These are phyloP conservation scores for Willowsia nigromaculata DNA, from an alignment of 2,888 invertebrate genomes.

Conservation along the genomic window DNA sequence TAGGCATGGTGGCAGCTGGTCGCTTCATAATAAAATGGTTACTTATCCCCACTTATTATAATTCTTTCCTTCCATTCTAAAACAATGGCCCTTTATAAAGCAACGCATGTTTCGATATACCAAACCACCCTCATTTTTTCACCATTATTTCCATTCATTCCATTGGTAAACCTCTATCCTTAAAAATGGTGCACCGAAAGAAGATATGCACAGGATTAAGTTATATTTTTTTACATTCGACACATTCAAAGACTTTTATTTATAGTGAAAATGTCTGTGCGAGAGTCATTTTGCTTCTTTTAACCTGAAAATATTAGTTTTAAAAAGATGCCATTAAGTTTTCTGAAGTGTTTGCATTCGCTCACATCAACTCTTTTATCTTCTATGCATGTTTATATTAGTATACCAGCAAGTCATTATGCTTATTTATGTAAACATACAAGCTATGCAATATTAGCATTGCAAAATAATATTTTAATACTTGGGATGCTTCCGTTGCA, in stretches of 20 bases:
- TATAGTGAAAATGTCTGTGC: background rate
- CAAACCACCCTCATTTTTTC: slow-evolving; percentile 12
- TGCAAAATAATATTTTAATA: background rate
- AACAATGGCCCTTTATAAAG: too few relatives aligned
- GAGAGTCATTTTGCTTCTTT: slow-evolving; percentile 2
- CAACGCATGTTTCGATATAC: too few relatives aligned
- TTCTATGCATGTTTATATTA: too few relatives aligned
- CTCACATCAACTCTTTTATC: background rate
- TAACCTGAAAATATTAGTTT: background rate
- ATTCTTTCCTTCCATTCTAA: slow-evolving; percentile 11
- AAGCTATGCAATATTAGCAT: background rate
- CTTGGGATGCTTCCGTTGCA: background rate
- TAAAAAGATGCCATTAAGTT: background rate
- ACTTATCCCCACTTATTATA: slow-evolving; percentile 53
- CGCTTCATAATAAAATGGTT: slow-evolving; percentile 75
- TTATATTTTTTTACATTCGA: background rate
- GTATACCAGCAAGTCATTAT: background rate
- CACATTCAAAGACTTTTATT: background rate
- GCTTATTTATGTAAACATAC: background rate
- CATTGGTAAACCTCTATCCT: too few relatives aligned
- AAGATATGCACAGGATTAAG: background rate
- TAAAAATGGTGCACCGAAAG: background rate
- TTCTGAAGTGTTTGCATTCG: background rate
- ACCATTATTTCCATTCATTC: slow-evolving; percentile 19
- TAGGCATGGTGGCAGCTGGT: slow-evolving; percentile 73